Percentiles rank a stretch among this genome's conserved stretches.
phyloP scores from a whole-genome alignment of 2,888 invertebrate genomes.

The Phengaris alcon region DNA sequence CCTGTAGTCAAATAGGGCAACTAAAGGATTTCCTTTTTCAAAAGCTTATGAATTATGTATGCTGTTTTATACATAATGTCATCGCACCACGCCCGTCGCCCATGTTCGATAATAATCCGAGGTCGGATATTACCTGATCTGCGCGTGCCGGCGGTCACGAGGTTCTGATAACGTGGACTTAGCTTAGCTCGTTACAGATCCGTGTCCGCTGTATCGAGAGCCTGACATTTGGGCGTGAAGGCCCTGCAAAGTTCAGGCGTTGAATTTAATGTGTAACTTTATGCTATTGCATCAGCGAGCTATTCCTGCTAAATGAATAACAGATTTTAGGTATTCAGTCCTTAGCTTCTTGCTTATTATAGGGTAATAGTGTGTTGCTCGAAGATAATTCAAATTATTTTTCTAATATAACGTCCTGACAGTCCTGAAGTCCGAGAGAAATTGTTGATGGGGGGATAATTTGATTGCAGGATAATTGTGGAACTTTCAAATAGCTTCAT shows the following conservation, averaged over 20 bases:
- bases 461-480: too few species aligned
- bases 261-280: background rate
- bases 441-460: too few species aligned
- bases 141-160: slow-evolving; percentile 1
- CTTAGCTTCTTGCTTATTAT: too few species aligned
- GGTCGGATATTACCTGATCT: background rate
- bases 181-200: background rate
- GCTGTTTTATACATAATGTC: background rate
- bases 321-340: background rate
- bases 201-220: slow-evolving; percentile 5
- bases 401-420: too few species aligned
- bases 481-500: background rate
- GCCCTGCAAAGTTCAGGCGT: background rate
- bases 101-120: background rate
- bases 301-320: background rate
- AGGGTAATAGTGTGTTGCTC: too few species aligned
- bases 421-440: too few species aligned
- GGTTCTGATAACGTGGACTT: background rate
- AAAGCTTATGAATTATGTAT: background rate
- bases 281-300: background rate
- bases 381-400: too few species aligned
- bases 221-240: slow-evolving; percentile 15
- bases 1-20: background rate
- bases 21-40: background rate
- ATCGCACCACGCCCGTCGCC: background rate